phyloP scores from a whole-genome alignment of 2,888 invertebrate genomes.

The Andricus curvator region DNA sequence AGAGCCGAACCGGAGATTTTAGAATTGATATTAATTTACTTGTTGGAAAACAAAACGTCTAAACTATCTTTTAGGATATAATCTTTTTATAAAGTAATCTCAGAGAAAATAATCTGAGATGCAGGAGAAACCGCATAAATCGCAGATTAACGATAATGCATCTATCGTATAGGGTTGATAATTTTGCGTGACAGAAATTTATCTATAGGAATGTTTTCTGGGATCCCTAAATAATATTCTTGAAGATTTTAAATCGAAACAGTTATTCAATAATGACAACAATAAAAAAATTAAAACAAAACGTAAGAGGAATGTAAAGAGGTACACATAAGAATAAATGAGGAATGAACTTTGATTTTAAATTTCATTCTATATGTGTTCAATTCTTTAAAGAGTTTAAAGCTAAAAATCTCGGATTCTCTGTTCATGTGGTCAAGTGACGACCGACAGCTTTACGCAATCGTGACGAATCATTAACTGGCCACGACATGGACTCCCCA shows the following conservation, averaged over 20 bases:
- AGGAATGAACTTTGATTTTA: neutral
- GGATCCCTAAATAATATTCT: too few relatives aligned
- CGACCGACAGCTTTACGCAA: slow-evolving; percentile 2
- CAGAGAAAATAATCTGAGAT: neutral
- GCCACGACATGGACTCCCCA: neutral
- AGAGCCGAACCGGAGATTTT: slow-evolving; percentile 27
- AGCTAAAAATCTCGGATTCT: too few relatives aligned
- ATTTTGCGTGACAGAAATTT: neutral
- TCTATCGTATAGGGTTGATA: neutral
- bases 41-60: neutral
- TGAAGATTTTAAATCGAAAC: neutral
- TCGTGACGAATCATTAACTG: slow-evolving; percentile 16
- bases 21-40: slow-evolving; percentile 30
- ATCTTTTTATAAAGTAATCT: neutral
- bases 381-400: neutral
- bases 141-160: neutral
- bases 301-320: neutral
- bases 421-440: neutral
- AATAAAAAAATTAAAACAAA: neutral
- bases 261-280: neutral
- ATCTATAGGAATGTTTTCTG: neutral
- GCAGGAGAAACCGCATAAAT: neutral
- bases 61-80: slow-evolving; percentile 2
- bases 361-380: neutral
- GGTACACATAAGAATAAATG: neutral